phyloP scores from a whole-genome alignment of 2,888 invertebrate genomes.

The Pycnomerus fuliginosus region DNA sequence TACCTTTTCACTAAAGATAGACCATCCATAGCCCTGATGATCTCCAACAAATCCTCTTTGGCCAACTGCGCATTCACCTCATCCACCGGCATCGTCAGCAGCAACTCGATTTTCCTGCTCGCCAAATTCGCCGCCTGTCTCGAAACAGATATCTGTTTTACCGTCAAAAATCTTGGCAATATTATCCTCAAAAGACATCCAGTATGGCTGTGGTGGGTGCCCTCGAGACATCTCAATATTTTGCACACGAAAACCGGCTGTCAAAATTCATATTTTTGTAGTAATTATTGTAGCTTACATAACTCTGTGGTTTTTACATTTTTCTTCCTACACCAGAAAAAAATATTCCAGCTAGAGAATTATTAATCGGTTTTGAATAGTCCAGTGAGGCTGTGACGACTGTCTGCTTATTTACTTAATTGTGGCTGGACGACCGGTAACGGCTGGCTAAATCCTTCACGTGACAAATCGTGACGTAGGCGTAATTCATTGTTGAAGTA shows the following conservation, averaged over 20 bases:
- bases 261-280: too few species aligned
- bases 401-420: too few species aligned
- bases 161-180: conserved; percentile 64
- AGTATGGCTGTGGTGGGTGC: conserved; percentile 69
- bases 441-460: too few species aligned
- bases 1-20: conserved; percentile 63
- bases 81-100: conserved; percentile 63
- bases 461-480: too few species aligned
- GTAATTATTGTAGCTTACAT: too few species aligned
- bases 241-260: conserved; percentile 69
- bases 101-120: conserved; percentile 65
- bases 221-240: conserved; percentile 67
- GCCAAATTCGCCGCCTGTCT: conserved; percentile 73
- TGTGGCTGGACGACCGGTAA: too few species aligned
- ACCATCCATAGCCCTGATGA: conserved; percentile 62
- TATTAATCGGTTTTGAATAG: too few species aligned
- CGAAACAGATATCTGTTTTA: conserved; percentile 66
- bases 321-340: too few species aligned
- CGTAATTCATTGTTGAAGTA: too few species aligned
- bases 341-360: too few species aligned
- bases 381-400: too few species aligned
- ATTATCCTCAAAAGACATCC: conserved; percentile 67
- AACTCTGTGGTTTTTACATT: too few species aligned
- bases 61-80: conserved; percentile 65
- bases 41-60: conserved; percentile 67